Percentiles rank a stretch among this genome's conserved stretches.
phyloP scores from a whole-genome alignment of 2,113 vertebrate species.

The Cyprinus carpio region DNA sequence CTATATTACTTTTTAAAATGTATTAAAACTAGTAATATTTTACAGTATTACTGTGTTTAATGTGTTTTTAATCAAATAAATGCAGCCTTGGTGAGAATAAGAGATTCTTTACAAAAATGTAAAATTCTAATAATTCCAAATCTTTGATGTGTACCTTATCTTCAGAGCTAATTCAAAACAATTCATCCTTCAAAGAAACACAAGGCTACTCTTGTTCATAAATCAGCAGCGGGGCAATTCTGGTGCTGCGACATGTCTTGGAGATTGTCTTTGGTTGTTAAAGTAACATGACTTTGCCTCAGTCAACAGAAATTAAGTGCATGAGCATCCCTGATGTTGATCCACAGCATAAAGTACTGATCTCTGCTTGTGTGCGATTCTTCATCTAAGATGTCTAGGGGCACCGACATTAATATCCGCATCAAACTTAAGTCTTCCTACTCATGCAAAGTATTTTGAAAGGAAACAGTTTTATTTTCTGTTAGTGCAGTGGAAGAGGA shows the following conservation, averaged over 20 bases:
- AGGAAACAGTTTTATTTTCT: neutral
- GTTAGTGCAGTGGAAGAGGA: slow-evolving; percentile 14
- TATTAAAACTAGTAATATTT: neutral
- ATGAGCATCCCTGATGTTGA: neutral
- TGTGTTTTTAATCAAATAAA: neutral
- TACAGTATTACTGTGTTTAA: neutral
- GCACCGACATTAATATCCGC: slow-evolving; percentile 40
- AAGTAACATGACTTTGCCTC: neutral
- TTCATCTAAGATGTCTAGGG: slow-evolving; percentile 8
- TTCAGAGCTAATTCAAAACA: neutral
- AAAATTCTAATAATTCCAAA: neutral
- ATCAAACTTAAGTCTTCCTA: slow-evolving; percentile 71
- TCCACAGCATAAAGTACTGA: slow-evolving; percentile 22
- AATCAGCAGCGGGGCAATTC: neutral
- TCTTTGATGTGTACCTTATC: neutral
- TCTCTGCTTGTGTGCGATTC: slow-evolving; percentile 26
- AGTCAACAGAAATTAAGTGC: neutral
- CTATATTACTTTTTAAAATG: neutral
- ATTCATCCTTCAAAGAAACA: neutral
- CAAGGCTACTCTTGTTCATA: neutral
- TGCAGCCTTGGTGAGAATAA: neutral
- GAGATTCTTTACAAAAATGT: neutral
- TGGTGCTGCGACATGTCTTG: slow-evolving; percentile 17
- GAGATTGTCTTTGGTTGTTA: neutral
- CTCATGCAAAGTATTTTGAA: slow-evolving; percentile 52